phyloP scores from a whole-genome alignment of 2,113 vertebrate genomes.

The Lota lota region DNA sequence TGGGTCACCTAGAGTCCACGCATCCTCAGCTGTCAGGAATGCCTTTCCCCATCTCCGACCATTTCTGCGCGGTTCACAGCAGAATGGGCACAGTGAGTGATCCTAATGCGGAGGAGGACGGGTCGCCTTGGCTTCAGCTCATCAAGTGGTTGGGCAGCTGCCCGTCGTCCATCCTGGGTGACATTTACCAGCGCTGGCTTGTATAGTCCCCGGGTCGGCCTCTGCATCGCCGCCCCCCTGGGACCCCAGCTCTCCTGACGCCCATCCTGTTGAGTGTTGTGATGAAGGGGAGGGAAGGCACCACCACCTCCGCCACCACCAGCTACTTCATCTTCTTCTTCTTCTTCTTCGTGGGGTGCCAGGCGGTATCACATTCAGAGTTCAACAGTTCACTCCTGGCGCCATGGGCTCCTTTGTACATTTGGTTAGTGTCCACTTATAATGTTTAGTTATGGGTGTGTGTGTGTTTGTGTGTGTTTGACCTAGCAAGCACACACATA shows the following conservation, averaged over 20 bases:
- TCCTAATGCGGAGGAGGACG: constrained; percentile 44
- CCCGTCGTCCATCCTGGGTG: constrained; percentile 63
- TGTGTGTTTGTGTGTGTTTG: background rate
- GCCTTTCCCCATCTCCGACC: constrained; percentile 51
- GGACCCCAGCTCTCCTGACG: constrained; percentile 32
- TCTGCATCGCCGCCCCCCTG: constrained; percentile 55
- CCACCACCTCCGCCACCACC: background rate
- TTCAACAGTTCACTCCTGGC: constrained; percentile 71
- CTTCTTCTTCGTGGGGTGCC: constrained; percentile 45
- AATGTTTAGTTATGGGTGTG: constrained; percentile 24
- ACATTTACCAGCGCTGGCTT: constrained; percentile 39
- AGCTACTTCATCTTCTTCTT: constrained; percentile 56
- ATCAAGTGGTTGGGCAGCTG: constrained; percentile 64
- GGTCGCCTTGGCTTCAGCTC: constrained; percentile 17
- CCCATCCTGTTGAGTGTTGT: background rate
- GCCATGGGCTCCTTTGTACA: background rate
- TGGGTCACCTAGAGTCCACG: too few species aligned
- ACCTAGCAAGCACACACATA: constrained; percentile 46
- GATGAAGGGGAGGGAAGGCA: too few species aligned
- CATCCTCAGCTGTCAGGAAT: too few species aligned
- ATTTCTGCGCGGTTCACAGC: constrained; percentile 60
- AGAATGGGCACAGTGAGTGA: constrained; percentile 69
- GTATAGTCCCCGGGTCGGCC: constrained; percentile 52
- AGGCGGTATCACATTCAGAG: constrained; percentile 69
- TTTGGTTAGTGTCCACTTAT: constrained; percentile 40